A percentile compares a stretch with the other conserved stretches of the same genome.
These are phyloP conservation scores for Periophthalmodon schlosseri DNA, from an alignment of 2,113 vertebrate genomes.

Conservation along the genomic window DNA sequence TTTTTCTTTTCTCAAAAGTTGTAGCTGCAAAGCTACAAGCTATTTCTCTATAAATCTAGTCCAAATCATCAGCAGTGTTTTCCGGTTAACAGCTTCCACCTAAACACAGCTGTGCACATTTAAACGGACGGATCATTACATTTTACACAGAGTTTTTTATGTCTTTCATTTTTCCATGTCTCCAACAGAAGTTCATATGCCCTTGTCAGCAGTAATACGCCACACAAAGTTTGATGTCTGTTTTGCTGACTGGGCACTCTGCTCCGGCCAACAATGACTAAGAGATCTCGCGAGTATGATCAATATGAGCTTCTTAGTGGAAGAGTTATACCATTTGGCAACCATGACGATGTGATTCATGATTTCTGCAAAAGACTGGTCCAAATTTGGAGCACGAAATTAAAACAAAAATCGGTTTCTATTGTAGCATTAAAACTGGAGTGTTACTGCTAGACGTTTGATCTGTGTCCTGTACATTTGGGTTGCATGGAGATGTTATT, in stretches of 20 bases:
- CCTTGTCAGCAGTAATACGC: conserved; percentile 7
- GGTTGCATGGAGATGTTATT: too few species aligned
- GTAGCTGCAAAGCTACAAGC: too few species aligned
- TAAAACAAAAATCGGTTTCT: not conserved
- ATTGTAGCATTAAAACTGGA: not conserved
- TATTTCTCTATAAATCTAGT: not conserved
- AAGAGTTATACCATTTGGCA: conserved; percentile 17
- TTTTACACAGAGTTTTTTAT: conserved; percentile 1
- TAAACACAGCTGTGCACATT: not conserved
- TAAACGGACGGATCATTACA: conserved; percentile 4
- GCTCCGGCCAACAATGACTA: conserved; percentile 16
- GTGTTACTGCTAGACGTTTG: not conserved
- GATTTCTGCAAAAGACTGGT: not conserved
- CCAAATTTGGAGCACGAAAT: conserved; percentile 2
- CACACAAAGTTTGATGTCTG: conserved; percentile 11
- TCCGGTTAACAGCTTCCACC: not conserved
- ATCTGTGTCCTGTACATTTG: not conserved
- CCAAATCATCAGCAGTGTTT: not conserved
- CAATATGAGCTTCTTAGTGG: conserved; percentile 19
- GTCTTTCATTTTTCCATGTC: conserved; percentile 4
- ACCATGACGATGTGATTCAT: not conserved
- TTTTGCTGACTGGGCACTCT: conserved; percentile 24
- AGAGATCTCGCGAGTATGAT: conserved; percentile 14
- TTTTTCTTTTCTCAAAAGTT: not conserved
- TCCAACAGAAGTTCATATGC: not conserved